Conservation (phyloP, 1,140 invertebrate species). For the Cheumatopsyche charites region DNA sequence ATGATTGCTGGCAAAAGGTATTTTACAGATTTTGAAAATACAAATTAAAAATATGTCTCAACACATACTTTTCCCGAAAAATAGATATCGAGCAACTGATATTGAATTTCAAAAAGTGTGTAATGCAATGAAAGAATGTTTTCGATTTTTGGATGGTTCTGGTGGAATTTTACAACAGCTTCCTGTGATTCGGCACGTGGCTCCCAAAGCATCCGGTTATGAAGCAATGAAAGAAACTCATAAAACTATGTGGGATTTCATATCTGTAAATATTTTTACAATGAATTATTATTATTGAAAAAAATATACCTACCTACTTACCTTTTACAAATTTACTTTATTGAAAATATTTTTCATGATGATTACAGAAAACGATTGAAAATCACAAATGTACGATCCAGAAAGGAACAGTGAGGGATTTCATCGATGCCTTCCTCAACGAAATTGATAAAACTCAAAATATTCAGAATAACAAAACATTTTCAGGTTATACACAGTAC, state of each 20-base stretch:
- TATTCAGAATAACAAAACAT: conserved; percentile 21
- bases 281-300: neutral
- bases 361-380: conserved; percentile 42
- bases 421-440: conserved; percentile 45
- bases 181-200: conserved; percentile 67
- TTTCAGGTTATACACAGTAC: conserved; percentile 28
- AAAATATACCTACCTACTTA: too few species aligned
- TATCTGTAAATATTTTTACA: conserved; percentile 5
- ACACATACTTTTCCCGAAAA: conserved; percentile 42
- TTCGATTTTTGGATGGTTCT: conserved; percentile 67
- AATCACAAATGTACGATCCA: conserved; percentile 39
- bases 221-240: conserved; percentile 53
- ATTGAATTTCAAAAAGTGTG: conserved; percentile 61
- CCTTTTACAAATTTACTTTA: too few species aligned
- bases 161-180: conserved; percentile 71
- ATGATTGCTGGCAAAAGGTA: conserved; percentile 43
- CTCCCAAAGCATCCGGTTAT: conserved; percentile 66
- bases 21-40: conserved; percentile 15
- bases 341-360: too few species aligned
- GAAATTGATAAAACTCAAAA: conserved; percentile 38
- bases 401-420: conserved; percentile 40
- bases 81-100: conserved; percentile 65
- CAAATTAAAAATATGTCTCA: too few species aligned
- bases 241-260: neutral
- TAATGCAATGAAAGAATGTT: conserved; percentile 62